Evolutionary conservation across 2,797 vertebrate genomes (phyloP).

Genomic region (Xiphorhynchus erythropygius): DNA sequence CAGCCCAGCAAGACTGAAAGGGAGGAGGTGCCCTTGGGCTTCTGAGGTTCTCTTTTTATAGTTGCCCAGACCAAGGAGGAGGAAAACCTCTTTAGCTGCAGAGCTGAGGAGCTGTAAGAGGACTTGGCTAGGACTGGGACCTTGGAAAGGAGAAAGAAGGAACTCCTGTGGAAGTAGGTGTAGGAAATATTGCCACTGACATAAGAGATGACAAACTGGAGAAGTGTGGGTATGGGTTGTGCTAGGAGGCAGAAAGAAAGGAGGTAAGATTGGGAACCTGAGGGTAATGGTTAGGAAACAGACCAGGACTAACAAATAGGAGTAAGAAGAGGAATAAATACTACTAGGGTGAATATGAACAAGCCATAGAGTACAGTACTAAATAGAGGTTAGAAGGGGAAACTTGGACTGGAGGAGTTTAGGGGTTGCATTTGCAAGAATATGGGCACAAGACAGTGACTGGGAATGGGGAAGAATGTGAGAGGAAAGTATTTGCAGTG

Average conservation of each 20-base stretch:
- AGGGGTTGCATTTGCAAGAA: background rate
- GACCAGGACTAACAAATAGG: background rate
- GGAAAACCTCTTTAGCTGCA: background rate
- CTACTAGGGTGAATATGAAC: background rate
- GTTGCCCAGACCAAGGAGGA: accelerated
- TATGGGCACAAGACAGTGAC: accelerated
- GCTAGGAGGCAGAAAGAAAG: background rate
- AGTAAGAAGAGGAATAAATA: background rate
- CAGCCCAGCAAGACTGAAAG: background rate
- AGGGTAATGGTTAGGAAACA: background rate
- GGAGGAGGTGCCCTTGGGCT: background rate
- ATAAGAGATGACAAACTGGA: background rate
- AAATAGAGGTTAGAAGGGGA: background rate
- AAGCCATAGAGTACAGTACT: background rate
- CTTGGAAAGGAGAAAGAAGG: background rate
- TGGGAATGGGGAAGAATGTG: background rate
- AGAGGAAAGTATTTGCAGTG: background rate
- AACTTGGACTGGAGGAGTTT: background rate
- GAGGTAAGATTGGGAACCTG: background rate
- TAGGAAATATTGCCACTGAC: background rate
- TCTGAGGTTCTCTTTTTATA: background rate
- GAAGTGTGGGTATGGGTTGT: background rate
- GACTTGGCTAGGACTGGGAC: background rate
- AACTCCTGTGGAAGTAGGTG: background rate
- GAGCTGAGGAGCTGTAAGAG: background rate